Evolutionary conservation across 1,140 invertebrate genomes (phyloP).

Genomic region (Drosophila tropicalis): DNA sequence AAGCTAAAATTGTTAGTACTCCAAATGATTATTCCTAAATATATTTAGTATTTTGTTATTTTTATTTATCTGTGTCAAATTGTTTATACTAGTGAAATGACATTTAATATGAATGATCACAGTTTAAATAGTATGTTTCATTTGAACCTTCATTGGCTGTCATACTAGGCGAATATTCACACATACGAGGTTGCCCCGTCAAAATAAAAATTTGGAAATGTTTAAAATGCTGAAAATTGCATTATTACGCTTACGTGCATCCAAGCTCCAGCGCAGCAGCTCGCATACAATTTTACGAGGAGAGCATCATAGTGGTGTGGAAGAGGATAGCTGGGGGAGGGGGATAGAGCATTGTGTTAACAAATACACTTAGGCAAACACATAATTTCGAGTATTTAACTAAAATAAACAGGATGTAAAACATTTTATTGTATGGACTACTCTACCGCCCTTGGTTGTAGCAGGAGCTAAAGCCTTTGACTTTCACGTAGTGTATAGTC

Average conservation of each 20-base stretch:
- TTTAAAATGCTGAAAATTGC: slow-evolving; percentile 59
- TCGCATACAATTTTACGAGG: not conserved
- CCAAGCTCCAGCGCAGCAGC: not conserved
- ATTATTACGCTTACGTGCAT: slow-evolving; percentile 43
- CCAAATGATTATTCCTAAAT: no score
- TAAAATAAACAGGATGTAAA: slow-evolving; percentile 82
- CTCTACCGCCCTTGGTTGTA: slow-evolving; percentile 9
- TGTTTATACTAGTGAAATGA: not conserved
- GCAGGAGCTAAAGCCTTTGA: slow-evolving; percentile 27
- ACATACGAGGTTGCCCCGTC: not conserved
- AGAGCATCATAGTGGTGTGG: no score
- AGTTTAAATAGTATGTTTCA: not conserved
- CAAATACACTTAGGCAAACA: slow-evolving; percentile 81
- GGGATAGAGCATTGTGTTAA: slow-evolving; percentile 58
- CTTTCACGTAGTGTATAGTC: no score
- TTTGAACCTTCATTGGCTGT: not conserved
- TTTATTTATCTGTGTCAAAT: no score
- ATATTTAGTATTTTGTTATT: no score
- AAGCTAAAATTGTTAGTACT: no score
- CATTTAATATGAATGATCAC: not conserved
- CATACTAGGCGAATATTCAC: not conserved
- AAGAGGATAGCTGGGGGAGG: no score
- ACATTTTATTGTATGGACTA: slow-evolving; percentile 74
- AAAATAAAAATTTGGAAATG: slow-evolving; percentile 23
- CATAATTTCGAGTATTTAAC: slow-evolving; percentile 82